phyloP scores from a whole-genome alignment of 1,140 invertebrate genomes.

The Sminthurinus signatus region DNA sequence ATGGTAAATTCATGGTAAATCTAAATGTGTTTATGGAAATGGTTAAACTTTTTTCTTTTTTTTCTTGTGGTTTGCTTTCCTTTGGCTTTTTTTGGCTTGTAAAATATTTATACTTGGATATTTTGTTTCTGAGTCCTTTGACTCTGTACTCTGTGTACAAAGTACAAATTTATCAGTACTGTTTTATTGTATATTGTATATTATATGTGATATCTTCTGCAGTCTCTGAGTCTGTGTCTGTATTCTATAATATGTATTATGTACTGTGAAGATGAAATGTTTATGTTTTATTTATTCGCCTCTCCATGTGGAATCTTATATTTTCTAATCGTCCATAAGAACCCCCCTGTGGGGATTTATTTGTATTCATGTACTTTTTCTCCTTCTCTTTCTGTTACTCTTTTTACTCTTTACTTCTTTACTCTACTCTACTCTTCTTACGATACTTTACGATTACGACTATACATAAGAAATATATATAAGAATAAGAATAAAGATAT shows the following conservation, averaged over 20 bases:
- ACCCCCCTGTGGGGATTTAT: conserved; percentile 20
- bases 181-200: neutral
- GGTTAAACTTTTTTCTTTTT: no score
- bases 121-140: neutral
- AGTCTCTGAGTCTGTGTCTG: neutral
- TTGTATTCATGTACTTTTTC: conserved; percentile 12
- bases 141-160: neutral
- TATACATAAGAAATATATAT: no score
- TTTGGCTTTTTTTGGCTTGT: neutral
- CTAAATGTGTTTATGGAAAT: conserved; percentile 17
- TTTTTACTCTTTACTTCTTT: no score
- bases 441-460: no score
- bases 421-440: no score
- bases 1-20: conserved; percentile 9
- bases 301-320: neutral
- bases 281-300: conserved; percentile 18
- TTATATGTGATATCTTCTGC: neutral
- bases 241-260: neutral
- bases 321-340: conserved; percentile 14
- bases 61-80: no score
- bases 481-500: no score
- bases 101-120: conserved; percentile 9
- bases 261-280: conserved; percentile 11
- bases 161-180: neutral
- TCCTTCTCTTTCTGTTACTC: no score